phyloP scores from a whole-genome alignment of 2,113 vertebrate species.

The Chinchilla lanigera region DNA sequence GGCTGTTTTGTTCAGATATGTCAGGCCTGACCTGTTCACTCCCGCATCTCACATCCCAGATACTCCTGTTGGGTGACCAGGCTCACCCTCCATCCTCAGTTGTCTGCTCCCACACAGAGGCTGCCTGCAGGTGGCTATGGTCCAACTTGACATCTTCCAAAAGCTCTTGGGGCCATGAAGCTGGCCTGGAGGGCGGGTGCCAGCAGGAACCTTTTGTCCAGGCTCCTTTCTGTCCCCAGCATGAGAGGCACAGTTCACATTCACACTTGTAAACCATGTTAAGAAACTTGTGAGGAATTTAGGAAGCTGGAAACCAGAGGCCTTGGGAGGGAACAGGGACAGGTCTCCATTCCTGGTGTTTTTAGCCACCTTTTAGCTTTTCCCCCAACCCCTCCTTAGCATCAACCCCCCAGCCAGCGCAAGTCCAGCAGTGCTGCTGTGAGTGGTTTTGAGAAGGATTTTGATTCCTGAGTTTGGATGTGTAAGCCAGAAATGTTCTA shows the following conservation, averaged over 20 bases:
- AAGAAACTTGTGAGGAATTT: not conserved
- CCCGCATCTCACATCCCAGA: fast-evolving
- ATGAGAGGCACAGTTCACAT: not conserved
- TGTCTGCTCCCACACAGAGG: not conserved
- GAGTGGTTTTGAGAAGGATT: not conserved
- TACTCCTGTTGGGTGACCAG: not conserved
- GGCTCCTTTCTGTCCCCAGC: not conserved
- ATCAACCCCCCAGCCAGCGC: fast-evolving
- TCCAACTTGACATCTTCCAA: not conserved
- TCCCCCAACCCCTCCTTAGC: not conserved
- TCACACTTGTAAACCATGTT: not conserved
- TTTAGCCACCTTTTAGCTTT: not conserved
- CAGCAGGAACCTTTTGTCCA: not conserved
- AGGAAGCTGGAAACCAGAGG: too few species aligned
- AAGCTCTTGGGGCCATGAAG: not conserved
- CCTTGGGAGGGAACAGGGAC: fast-evolving
- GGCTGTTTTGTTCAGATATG: not conserved
- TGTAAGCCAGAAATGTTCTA: not conserved
- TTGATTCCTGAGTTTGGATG: not conserved
- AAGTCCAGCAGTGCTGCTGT: not conserved
- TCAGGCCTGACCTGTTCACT: not conserved
- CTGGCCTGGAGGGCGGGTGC: not conserved
- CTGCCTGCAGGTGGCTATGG: too few species aligned
- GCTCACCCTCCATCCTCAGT: not conserved
- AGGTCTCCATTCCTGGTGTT: fast-evolving